Conservation (phyloP, 2,113 vertebrate species). For the Ivindomyrus marchei region DNA sequence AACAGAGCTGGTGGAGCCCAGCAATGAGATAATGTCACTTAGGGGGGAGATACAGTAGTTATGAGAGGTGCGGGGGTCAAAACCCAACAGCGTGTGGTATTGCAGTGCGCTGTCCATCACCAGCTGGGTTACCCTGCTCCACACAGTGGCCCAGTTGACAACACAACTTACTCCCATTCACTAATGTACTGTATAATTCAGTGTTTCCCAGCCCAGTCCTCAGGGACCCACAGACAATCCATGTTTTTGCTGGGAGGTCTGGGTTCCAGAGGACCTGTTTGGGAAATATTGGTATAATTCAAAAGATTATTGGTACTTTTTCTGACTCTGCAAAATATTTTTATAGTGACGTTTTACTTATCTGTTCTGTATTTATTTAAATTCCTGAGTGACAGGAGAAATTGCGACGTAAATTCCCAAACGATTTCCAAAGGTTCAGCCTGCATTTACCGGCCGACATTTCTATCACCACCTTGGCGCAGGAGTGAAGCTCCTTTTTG, state of each 20-base stretch:
- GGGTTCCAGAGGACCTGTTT: background rate
- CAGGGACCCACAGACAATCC: background rate
- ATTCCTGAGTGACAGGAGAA: background rate
- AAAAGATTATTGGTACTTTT: background rate
- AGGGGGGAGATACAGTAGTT: background rate
- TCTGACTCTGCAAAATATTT: background rate
- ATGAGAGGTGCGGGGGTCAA: background rate
- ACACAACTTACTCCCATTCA: background rate
- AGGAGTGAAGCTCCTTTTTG: background rate
- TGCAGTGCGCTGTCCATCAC: background rate
- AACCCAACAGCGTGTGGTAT: background rate
- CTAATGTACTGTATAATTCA: background rate
- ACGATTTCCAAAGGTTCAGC: background rate
- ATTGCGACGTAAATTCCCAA: background rate
- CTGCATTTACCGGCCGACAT: background rate
- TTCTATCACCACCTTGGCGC: background rate
- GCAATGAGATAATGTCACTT: constrained; percentile 55
- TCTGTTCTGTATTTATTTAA: background rate
- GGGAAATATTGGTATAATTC: background rate
- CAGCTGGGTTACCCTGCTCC: background rate
- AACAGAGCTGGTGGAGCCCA: constrained; percentile 63
- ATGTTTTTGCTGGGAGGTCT: background rate
- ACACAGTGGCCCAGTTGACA: background rate
- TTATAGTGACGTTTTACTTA: background rate
- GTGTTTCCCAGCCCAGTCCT: background rate